These are phyloP conservation scores for Columba livia DNA, from an alignment of 2,113 vertebrate genomes.

Conservation along the genomic window DNA sequence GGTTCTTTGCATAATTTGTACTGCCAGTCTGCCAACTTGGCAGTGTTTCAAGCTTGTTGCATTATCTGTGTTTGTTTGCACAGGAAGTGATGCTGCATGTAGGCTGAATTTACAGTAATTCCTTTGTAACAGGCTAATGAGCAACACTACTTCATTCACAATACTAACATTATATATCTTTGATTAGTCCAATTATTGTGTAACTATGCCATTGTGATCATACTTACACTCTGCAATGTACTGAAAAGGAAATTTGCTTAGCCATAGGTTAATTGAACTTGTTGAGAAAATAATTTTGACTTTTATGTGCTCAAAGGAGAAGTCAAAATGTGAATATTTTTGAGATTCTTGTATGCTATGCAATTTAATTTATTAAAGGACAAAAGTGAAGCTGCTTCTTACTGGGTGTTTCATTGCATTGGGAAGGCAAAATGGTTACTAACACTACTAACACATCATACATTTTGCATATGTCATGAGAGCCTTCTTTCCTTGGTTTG, in stretches of 20 bases:
- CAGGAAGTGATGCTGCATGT: constrained; percentile 55
- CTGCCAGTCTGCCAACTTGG: constrained; percentile 67
- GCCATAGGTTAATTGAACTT: constrained; percentile 18
- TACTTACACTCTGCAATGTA: background rate
- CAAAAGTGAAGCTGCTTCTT: background rate
- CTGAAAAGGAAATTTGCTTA: constrained; percentile 8
- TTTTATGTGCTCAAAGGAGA: background rate
- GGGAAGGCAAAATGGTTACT: background rate
- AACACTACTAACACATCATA: background rate
- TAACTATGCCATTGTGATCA: background rate
- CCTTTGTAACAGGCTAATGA: constrained; percentile 62
- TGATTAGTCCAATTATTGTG: constrained; percentile 45
- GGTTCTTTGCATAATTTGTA: constrained; percentile 72
- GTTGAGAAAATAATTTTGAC: background rate
- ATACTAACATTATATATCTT: constrained; percentile 35
- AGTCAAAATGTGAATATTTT: background rate
- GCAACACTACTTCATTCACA: background rate
- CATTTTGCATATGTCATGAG: background rate
- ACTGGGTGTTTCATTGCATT: background rate
- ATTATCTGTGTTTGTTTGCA: constrained; percentile 65
- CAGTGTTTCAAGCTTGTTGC: constrained; percentile 60
- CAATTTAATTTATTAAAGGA: background rate
- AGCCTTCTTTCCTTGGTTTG: background rate
- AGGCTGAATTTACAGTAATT: constrained; percentile 63
- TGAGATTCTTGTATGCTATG: background rate